These are phyloP conservation scores for Pteria penguin DNA, from an alignment of 2,888 invertebrate genomes.

Conservation along the genomic window DNA sequence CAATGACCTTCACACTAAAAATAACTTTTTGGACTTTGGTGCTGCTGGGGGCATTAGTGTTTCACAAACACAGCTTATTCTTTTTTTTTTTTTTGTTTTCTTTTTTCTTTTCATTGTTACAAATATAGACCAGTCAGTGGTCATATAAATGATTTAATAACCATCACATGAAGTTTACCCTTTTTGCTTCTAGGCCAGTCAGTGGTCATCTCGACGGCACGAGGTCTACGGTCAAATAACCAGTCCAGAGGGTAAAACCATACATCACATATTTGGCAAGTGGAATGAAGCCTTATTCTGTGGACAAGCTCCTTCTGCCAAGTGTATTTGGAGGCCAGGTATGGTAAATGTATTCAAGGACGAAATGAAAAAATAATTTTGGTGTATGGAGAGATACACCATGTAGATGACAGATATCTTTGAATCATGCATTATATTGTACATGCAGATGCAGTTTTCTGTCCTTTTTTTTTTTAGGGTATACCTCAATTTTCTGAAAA, in stretches of 20 bases:
- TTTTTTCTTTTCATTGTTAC: too few relatives aligned
- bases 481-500: neutral
- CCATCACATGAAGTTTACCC: too few relatives aligned
- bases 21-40: too few relatives aligned
- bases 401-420: too few relatives aligned
- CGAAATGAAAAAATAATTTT: neutral
- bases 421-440: too few relatives aligned
- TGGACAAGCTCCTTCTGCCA: slow-evolving; percentile 85
- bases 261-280: slow-evolving; percentile 86
- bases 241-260: slow-evolving; percentile 83
- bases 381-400: neutral
- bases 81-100: too few relatives aligned
- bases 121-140: too few relatives aligned
- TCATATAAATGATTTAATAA: too few relatives aligned
- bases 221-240: slow-evolving; percentile 86
- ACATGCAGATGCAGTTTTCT: neutral
- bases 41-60: too few relatives aligned
- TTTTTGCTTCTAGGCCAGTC: slow-evolving; percentile 86
- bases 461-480: neutral
- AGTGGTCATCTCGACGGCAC: slow-evolving; percentile 89
- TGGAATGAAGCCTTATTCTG: slow-evolving; percentile 91
- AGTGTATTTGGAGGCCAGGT: slow-evolving; percentile 90
- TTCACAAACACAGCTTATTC: too few relatives aligned
- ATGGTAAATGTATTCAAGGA: slow-evolving; percentile 8
- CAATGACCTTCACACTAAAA: too few relatives aligned